Conservation (phyloP, 2,797 vertebrate genomes). For the Stomatorhinus walkeri region DNA sequence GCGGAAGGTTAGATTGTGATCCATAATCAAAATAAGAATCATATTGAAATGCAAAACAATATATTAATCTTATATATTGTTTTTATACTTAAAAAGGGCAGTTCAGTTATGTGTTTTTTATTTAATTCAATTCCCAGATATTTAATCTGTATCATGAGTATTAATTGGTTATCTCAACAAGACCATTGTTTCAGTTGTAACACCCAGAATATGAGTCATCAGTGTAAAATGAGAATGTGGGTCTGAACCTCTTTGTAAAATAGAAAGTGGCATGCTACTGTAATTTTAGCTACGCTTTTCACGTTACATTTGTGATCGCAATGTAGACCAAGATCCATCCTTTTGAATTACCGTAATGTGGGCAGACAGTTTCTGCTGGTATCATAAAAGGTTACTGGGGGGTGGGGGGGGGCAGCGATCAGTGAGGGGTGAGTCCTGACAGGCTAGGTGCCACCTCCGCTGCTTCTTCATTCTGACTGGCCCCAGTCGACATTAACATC, state of each 20-base stretch:
- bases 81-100: neutral
- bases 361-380: conserved; percentile 45
- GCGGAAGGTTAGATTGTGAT: neutral
- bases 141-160: neutral
- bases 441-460: neutral
- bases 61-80: neutral
- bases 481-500: neutral
- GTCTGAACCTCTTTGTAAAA: neutral
- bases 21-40: neutral
- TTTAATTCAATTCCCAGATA: neutral
- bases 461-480: neutral
- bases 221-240: neutral
- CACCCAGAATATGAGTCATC: neutral
- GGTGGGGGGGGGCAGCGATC: conserved; percentile 13
- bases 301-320: conserved; percentile 50
- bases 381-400: conserved; percentile 34
- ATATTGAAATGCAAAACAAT: neutral
- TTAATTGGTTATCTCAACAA: neutral
- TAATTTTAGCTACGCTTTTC: conserved; percentile 50
- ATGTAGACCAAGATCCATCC: conserved; percentile 44
- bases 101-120: neutral
- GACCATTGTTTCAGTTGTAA: neutral
- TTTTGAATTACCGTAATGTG: conserved; percentile 44
- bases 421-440: neutral
- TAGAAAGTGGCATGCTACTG: conserved; percentile 32